Conservation (phyloP, 2,113 vertebrate genomes). For the Grus americana region DNA sequence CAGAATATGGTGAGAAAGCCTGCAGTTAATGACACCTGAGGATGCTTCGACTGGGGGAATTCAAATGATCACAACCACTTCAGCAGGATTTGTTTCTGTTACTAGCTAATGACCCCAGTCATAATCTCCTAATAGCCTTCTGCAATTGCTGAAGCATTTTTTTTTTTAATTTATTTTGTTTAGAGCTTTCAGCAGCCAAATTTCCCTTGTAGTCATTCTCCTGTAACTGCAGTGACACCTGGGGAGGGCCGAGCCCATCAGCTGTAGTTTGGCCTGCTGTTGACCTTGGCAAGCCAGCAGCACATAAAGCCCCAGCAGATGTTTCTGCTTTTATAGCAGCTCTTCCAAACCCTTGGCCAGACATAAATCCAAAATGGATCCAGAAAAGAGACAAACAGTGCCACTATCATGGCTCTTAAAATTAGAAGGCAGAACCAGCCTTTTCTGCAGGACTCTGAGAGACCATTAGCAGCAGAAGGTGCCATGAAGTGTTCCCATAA, state of each 20-base stretch:
- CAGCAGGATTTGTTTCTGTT: not conserved
- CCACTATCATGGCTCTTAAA: slow-evolving; percentile 43
- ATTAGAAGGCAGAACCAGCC: slow-evolving; percentile 30
- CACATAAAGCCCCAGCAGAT: not conserved
- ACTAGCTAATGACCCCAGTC: not conserved
- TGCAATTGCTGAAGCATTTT: not conserved
- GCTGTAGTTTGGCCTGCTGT: slow-evolving; percentile 18
- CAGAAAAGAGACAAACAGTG: slow-evolving; percentile 14
- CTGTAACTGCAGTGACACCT: slow-evolving; percentile 40
- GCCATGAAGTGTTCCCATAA: not conserved
- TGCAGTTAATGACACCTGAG: not conserved
- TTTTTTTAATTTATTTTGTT: not conserved
- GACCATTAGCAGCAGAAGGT: slow-evolving; percentile 10
- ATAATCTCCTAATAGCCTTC: not conserved
- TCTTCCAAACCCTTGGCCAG: slow-evolving; percentile 31
- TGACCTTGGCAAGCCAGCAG: slow-evolving; percentile 10
- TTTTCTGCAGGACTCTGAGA: slow-evolving; percentile 3
- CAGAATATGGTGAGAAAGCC: not conserved
- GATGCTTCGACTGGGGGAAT: accelerated
- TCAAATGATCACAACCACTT: not conserved
- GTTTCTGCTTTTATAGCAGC: slow-evolving; percentile 34
- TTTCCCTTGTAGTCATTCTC: not conserved
- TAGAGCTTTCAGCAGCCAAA: not conserved
- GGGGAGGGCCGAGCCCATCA: not conserved
- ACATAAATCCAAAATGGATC: slow-evolving; percentile 31